Base-by-base conservation (phyloP, 2,113 vertebrate genomes). In the Protobothrops flavoviridis region DNA sequence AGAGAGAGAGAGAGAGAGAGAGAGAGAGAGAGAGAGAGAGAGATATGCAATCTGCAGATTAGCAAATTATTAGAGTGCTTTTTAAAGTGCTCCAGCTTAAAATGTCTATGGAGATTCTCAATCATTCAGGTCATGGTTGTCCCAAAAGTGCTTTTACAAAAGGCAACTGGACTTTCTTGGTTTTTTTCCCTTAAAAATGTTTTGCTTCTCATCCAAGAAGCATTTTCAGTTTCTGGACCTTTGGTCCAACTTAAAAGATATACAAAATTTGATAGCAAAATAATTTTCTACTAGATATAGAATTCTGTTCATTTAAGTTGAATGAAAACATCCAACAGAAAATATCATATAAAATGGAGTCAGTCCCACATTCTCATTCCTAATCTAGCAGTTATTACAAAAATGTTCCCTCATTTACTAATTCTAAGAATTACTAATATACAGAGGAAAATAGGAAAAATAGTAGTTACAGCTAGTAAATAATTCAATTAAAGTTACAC, bases 401-500 rank as follows among this genome's bases (percentile, higher is more conserved):
- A 50, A 29, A 85, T 56, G 39, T 91, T 61, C 55, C 17, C 59
- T 87, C 50, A 50, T 52, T 92, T 87, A 92, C 87, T 92, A 92
- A 64, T 92, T 59, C 57, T 88, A 69, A 20, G 48, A 88, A 43
- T 91, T 91, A 57, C 15, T 92, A 64, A 15, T 26, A 23, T 48
- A 24, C n/a, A 88, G n/a, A 88, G 11, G 5, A 92, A 11, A 87
- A 12, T n/a, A 91, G 55, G 91, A 61, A 87, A 29, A 33, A 48
- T 61, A 45, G 13, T 50, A 61, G 17, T 48, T 33, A 61, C 43
- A 87, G 45, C 11, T 87, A 92, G 85, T 24, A 87, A 45, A 87
- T 39, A 64, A 92, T 53, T 88, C 85, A 92, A 55, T 39, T 81
- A 53, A 92, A 88, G 59, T 88, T 88, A 33, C n/a, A 85, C 29